Evolutionary conservation across 2,113 vertebrate species (phyloP).

Genomic region (Prolemur simus): DNA sequence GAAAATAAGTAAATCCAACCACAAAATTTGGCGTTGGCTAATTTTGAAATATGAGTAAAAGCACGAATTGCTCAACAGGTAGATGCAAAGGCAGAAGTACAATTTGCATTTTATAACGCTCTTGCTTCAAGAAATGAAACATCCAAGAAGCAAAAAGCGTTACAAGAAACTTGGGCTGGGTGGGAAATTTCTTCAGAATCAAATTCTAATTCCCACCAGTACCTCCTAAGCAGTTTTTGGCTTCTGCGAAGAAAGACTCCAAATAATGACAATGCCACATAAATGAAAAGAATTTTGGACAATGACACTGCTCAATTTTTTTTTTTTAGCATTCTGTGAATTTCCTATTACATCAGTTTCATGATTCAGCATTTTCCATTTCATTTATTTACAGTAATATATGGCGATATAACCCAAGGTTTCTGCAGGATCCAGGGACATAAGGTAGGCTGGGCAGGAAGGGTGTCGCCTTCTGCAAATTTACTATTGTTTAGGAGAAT

Average conservation of each 20-base stretch:
- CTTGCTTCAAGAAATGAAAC: slow-evolving; percentile 39
- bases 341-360: slow-evolving; percentile 57
- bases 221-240: slow-evolving; percentile 12
- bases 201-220: slow-evolving; percentile 6
- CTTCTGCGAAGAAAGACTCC: not conserved
- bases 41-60: slow-evolving; percentile 42
- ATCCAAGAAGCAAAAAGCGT: not conserved
- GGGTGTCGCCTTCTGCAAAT: slow-evolving; percentile 57
- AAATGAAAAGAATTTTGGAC: slow-evolving; percentile 57
- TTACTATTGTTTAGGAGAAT: slow-evolving; percentile 27
- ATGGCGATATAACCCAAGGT: slow-evolving; percentile 43
- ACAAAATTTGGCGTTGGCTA: not conserved
- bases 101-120: slow-evolving; percentile 28
- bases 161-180: slow-evolving; percentile 32
- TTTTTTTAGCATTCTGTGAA: slow-evolving; percentile 62
- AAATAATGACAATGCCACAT: not conserved
- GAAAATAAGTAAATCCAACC: slow-evolving; percentile 38
- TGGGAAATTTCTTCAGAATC: slow-evolving; percentile 22
- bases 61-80: slow-evolving; percentile 71
- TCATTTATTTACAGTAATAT: slow-evolving; percentile 75
- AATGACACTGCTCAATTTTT: slow-evolving; percentile 56
- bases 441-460: slow-evolving; percentile 23
- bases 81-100: slow-evolving; percentile 20
- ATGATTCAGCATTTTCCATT: slow-evolving; percentile 58
- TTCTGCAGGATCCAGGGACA: slow-evolving; percentile 54